Base-by-base conservation (phyloP, 1,140 invertebrate genomes). In the Drosophila burlai region DNA sequence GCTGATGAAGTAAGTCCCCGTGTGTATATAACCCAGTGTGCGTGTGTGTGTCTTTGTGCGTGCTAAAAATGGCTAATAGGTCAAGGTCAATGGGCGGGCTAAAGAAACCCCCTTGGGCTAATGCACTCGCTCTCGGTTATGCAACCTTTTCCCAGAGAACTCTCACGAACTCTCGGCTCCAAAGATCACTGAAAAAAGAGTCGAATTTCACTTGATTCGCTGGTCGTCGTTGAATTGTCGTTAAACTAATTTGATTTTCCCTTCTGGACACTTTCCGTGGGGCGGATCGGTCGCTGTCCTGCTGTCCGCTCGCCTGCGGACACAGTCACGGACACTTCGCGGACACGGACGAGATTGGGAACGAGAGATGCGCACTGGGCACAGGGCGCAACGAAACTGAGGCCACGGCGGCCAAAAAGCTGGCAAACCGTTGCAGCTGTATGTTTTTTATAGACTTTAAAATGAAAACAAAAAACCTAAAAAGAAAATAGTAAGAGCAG, bases 41-140 rank as follows among this genome's bases (percentile, higher is more conserved):
- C 21, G 42, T 40, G n/a, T 64, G 66, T 55, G 46, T 13, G 52
- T 21, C 43, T 63, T 24, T 58, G 47, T 42, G 62, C 45, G 47
- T 65, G 64, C 81, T 90, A 81, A 62, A 76, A 76, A 76, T 84
- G 80, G 64, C 77, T 81, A 89, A 72, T 81, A 89, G 85, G 85
- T 89, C 77, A 90, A 89, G 85, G 84, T 87, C 84, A 87, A 74
- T 68, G 42, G 42, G 16, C 34, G 49, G 49, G 47, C 72, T 76
- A 86, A 80, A 76, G 68, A 66, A 63, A 66, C 62, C 49, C 42
- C 46, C 43, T 40, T 50, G 38, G 42, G 47, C 24, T n/a, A n/a
- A 31, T 16, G 50, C 67, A 31, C 24, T 55, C 62, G 62, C 36
- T n/a, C 38, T n/a, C 3, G 26, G 45, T 71, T 71, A 71, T 71